Percentiles rank a stretch among this genome's conserved stretches.
Conservation (phyloP, 2,888 invertebrate genomes). For the Mythimna vitellina region DNA sequence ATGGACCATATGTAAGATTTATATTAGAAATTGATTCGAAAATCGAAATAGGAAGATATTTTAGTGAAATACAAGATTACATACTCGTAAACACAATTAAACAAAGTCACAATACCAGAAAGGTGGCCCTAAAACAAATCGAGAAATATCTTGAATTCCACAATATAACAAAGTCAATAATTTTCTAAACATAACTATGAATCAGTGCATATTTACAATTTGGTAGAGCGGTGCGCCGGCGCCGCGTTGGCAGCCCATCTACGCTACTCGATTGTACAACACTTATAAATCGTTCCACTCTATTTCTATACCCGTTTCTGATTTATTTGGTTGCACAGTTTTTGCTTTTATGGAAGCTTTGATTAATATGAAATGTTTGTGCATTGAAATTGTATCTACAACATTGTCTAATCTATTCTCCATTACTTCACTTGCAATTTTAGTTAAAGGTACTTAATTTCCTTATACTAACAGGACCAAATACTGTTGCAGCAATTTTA, state of each 20-base stretch:
- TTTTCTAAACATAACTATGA: slow-evolving; percentile 76
- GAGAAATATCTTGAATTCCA: slow-evolving; percentile 50
- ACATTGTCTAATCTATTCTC: slow-evolving; percentile 23
- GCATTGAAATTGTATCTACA: slow-evolving; percentile 16
- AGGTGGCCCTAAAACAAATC: slow-evolving; percentile 41
- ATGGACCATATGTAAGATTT: neutral
- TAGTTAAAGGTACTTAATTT: slow-evolving; percentile 13
- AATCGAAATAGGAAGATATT: neutral
- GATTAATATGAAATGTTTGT: slow-evolving; percentile 41
- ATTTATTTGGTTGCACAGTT: slow-evolving; percentile 58
- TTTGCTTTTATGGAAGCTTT: slow-evolving; percentile 57
- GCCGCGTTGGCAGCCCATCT: slow-evolving; percentile 63
- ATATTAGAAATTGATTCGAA: neutral
- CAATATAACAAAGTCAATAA: slow-evolving; percentile 65
- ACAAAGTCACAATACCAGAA: slow-evolving; percentile 12
- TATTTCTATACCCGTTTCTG: slow-evolving; percentile 61
- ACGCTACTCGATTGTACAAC: slow-evolving; percentile 60
- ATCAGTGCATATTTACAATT: slow-evolving; percentile 72
- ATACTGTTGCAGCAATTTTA: slow-evolving; percentile 42
- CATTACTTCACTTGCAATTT: slow-evolving; percentile 20
- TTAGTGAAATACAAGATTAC: neutral
- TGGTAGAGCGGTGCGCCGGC: slow-evolving; percentile 64
- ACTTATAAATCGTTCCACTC: slow-evolving; percentile 60
- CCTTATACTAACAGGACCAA: slow-evolving; percentile 24
- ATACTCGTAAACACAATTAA: neutral